Conservation (phyloP, 2,797 vertebrate species). For the Ficedula albicollis region DNA sequence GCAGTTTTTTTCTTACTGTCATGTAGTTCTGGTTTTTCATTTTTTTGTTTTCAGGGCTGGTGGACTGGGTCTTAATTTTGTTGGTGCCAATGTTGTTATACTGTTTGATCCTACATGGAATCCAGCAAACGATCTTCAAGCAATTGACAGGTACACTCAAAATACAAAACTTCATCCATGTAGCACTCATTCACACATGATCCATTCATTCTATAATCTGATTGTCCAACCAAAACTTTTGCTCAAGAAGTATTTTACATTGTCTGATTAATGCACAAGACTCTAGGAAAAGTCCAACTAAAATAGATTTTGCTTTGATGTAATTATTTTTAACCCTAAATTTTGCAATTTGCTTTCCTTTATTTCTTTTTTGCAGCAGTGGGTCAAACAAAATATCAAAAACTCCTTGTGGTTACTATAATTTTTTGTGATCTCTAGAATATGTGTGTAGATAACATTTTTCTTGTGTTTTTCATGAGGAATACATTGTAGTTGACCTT, state of each 20-base stretch:
- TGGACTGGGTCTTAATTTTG: conserved; percentile 94
- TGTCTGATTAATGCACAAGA: neutral
- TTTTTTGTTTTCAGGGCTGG: conserved; percentile 84
- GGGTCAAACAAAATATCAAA: neutral
- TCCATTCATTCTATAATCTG: neutral
- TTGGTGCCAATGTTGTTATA: conserved; percentile 93
- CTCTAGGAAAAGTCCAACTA: neutral
- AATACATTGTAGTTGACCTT: neutral
- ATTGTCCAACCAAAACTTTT: neutral
- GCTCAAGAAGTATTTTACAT: neutral
- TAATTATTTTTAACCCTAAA: neutral
- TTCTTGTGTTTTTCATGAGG: neutral
- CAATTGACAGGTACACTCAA: conserved; percentile 88
- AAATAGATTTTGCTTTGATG: neutral
- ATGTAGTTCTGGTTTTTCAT: neutral
- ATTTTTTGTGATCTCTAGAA: neutral
- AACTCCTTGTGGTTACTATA: neutral
- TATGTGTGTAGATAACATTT: neutral
- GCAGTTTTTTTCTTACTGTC: neutral
- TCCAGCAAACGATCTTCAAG: conserved; percentile 97
- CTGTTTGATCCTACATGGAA: conserved; percentile 98
- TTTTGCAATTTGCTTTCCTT: neutral
- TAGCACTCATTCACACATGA: neutral
- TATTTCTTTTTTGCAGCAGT: neutral
- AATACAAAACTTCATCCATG: neutral